These are phyloP conservation scores for Paraescarpia echinospica DNA, from an alignment of 1,140 invertebrate genomes.

Conservation along the genomic window DNA sequence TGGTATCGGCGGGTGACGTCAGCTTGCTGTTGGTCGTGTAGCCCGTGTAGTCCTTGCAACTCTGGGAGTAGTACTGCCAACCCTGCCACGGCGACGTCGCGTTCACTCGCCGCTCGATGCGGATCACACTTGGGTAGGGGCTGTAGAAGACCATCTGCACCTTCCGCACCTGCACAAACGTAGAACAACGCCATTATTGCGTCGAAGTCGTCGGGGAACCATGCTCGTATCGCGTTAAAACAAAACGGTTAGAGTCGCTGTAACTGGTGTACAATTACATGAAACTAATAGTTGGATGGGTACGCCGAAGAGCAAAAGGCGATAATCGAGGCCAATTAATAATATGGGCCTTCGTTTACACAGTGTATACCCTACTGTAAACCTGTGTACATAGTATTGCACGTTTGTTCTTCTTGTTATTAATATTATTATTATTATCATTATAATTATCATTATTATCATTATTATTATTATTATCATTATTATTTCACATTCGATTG, in stretches of 20 bases:
- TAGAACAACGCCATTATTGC: background rate
- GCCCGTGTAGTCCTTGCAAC: background rate
- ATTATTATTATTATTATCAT: too few species aligned
- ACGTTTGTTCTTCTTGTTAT: too few species aligned
- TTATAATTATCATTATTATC: too few species aligned
- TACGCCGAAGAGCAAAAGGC: too few species aligned
- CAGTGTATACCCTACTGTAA: too few species aligned
- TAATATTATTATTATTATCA: too few species aligned
- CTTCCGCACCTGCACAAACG: constrained; percentile 3
- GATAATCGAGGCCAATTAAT: too few species aligned
- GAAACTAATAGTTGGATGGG: too few species aligned
- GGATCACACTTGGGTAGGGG: background rate
- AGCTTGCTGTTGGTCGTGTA: background rate
- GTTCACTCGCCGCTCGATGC: background rate
- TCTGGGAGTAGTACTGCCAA: constrained; percentile 18
- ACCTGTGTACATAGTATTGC: too few species aligned
- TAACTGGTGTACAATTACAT: background rate
- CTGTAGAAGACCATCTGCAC: constrained; percentile 9
- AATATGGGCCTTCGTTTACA: too few species aligned
- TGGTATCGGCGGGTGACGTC: background rate
- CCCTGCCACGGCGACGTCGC: background rate
- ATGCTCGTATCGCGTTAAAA: background rate
- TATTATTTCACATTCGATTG: too few species aligned
- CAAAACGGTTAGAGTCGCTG: background rate
- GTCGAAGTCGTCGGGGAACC: background rate